Evolutionary conservation across 2,797 vertebrate genomes (phyloP).

Genomic region (Bradypodion pumilum): DNA sequence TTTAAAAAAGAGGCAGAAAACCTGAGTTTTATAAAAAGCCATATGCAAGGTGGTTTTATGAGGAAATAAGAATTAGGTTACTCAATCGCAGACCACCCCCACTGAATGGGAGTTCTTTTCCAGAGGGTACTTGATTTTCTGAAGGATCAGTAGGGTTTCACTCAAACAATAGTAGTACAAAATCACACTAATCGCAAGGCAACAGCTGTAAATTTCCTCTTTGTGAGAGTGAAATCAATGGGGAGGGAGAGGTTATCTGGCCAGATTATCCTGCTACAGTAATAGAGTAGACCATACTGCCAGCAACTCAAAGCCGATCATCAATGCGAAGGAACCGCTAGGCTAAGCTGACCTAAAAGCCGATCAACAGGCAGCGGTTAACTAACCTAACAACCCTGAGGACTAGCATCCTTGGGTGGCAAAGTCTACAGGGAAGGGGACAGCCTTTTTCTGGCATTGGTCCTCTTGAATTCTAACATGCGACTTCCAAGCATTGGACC

Average conservation of each 20-base stretch:
- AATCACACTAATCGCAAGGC: conserved; percentile 14
- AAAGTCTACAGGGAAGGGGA: too few relatives aligned
- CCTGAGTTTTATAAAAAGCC: conserved; percentile 38
- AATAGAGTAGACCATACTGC: too few relatives aligned
- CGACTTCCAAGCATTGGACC: background rate
- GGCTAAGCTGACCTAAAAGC: too few relatives aligned
- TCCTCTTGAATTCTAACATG: background rate
- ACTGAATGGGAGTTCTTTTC: conserved; percentile 33
- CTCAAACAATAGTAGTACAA: background rate
- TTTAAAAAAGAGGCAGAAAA: conserved; percentile 53
- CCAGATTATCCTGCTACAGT: too few relatives aligned
- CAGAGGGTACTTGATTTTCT: conserved; percentile 41
- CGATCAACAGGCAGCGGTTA: too few relatives aligned
- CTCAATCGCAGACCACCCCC: conserved; percentile 49
- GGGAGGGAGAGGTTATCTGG: too few relatives aligned
- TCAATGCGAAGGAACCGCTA: too few relatives aligned
- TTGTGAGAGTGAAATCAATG: background rate
- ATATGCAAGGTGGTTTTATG: conserved; percentile 49
- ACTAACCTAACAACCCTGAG: too few relatives aligned
- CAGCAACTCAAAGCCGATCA: too few relatives aligned
- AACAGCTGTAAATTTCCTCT: conserved; percentile 45
- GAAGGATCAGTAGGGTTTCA: conserved; percentile 43
- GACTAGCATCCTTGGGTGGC: too few relatives aligned
- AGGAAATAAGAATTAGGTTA: conserved; percentile 56
- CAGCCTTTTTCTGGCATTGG: background rate